Base-by-base conservation (phyloP, 2,797 vertebrate species). In the Telmatherina bonti region DNA sequence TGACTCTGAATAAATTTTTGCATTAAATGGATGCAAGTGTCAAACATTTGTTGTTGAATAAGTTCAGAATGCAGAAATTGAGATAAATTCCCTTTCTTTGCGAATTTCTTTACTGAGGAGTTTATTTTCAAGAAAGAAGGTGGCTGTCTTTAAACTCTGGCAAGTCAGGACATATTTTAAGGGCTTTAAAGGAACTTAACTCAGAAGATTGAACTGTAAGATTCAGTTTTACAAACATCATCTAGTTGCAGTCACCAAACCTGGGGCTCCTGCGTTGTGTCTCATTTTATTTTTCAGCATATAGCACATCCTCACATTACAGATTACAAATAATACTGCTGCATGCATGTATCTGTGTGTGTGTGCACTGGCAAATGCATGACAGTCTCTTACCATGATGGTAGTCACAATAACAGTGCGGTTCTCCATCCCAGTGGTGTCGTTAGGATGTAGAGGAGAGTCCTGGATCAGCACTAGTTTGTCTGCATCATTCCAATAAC, bases 401-500 rank as follows among this genome's bases (percentile, higher is more conserved):
- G 97, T 98, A 43, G 97, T 98, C 27, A 98, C 97, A 62, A 97
- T 95, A 26, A 98, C 96, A 12, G 97, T 98, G 81, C 97, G 94
- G 70, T 98, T 98, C 79, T 98, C 97, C 69, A 98, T 95, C 69
- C 94, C 96, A 16, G 95, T 93, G 10, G 96, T 96, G 85, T 98
- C 97, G 74, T 98, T 98, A 64, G 95, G 96, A 61, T 97, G 94
- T 26, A 96, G 91, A 7, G 95, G 96, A 20, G 96, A 94, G 63
- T 97, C 96, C 90, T 98, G 97, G 91, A 97, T 97, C 81, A 98
- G 91, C 71, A 98, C 97, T 87, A 98, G 91, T 84, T 98, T 98
- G 93, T 98, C 97, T 79, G 96, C 95, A 30, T 98, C 96, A 2
- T 96, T 98, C 97, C 97, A 98, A 89, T 98, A 98, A 49, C 97